Evolutionary conservation across 2,797 vertebrate genomes (phyloP), one percentile per base, ranked within the genome.

Genomic region (Syndactyla subalaris): DNA sequence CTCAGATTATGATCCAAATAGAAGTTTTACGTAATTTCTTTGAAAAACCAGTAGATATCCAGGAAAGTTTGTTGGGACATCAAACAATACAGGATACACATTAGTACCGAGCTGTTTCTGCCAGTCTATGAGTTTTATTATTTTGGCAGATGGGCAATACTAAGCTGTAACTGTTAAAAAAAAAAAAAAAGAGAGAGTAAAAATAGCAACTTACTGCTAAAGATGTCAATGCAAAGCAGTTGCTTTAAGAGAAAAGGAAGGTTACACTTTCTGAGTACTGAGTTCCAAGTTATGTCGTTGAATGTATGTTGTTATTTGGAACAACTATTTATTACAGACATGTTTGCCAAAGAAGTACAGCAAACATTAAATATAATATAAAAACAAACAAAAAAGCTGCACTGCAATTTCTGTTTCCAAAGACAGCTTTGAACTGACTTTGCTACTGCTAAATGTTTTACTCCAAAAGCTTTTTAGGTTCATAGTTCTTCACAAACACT

Each of bases 401-500:
- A 55, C 20, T 34, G 19, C 61, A 70, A 70, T 66, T 86, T 59
- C n/a, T 49, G 34, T 89, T 97, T 93, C 88, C 11, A 1, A 48
- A 92, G 84, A 86, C 68, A 34, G 71, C 82, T 94, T 85, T 95
- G 96, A 83, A 94, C 79, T 93, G 76, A 48, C 48, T 93, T 86
- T 92, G 39, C 55, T 83, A 86, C 32, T 62, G 55, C 54, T 93
- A 95, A 62, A 84, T 92, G 80, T 92, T 94, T 95, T 76, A 96
- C 67, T 94, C 16, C 43, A 49, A 89, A 92, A 88, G 63, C 87
- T 97, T 97, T 97, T 96, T 88, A 95, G 78, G 55, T 52, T 92
- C 79, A 45, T 49, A 92, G 72, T 94, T 96, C 70, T 91, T 96
- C 82, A 84, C 36, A 96, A 97, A 95, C 87, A 85, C 78, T 61